Conservation (phyloP, 2,113 vertebrate species). For the Polyodon spathula region DNA sequence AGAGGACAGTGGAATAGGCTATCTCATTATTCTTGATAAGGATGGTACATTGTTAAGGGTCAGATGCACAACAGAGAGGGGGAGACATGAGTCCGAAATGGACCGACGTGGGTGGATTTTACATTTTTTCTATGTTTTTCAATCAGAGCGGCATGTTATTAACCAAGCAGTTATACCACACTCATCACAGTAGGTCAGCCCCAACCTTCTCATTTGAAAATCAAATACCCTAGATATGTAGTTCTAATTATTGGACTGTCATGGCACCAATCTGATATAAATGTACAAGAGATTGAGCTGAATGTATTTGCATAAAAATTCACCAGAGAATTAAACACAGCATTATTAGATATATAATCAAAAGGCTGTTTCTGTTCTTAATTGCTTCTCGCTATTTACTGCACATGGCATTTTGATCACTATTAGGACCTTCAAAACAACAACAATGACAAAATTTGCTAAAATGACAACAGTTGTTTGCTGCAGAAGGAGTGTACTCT, state of each 20-base stretch:
- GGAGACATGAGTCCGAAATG: conserved; percentile 34
- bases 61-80: conserved; percentile 40
- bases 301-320: conserved; percentile 83
- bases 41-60: conserved; percentile 62
- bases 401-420: conserved; percentile 3
- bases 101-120: conserved; percentile 42
- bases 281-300: conserved; percentile 75
- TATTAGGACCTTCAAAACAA: neutral
- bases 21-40: conserved; percentile 82
- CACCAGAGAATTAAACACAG: conserved; percentile 37
- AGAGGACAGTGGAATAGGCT: conserved; percentile 62
- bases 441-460: neutral
- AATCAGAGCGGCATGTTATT: conserved; percentile 65
- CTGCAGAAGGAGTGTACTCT: neutral
- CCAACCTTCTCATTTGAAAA: conserved; percentile 80
- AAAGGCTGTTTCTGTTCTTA: no score
- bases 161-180: conserved; percentile 60
- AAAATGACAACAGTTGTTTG: neutral
- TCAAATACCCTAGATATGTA: conserved; percentile 78
- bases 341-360: neutral
- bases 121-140: no score
- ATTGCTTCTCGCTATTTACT: neutral
- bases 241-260: conserved; percentile 86
- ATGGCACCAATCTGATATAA: conserved; percentile 69
- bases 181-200: conserved; percentile 66